phyloP scores from a whole-genome alignment of 2,888 invertebrate species.

The Mimumesa dahlbomi region DNA sequence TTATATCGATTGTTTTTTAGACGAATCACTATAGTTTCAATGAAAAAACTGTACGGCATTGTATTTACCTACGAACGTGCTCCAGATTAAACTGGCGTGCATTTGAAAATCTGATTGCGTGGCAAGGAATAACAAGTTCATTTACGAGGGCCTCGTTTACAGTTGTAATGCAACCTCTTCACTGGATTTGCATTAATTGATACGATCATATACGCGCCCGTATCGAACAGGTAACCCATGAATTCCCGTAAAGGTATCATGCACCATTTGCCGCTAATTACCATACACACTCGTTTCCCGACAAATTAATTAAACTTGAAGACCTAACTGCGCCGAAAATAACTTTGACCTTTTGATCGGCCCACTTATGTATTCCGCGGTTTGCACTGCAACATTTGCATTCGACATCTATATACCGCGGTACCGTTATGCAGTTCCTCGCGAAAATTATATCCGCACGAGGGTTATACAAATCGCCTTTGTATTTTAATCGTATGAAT shows the following conservation, averaged over 20 bases:
- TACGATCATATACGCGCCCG: slow-evolving; percentile 1
- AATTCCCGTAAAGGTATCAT: slow-evolving; percentile 7
- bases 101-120: slow-evolving; percentile 29
- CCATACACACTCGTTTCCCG: background rate
- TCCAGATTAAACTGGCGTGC: slow-evolving; percentile 31
- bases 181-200: slow-evolving; percentile 35
- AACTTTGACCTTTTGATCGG: slow-evolving; percentile 40
- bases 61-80: too few species aligned
- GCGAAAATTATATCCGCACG: background rate
- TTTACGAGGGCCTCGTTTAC: slow-evolving; percentile 50
- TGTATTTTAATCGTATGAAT: background rate
- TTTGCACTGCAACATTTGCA: slow-evolving; percentile 16
- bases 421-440: slow-evolving; percentile 14
- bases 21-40: too few species aligned
- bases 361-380: slow-evolving; percentile 19
- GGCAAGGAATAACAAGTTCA: slow-evolving; percentile 49
- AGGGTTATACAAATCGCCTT: background rate
- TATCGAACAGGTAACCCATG: background rate
- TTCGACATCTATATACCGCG: slow-evolving; percentile 14
- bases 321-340: slow-evolving; percentile 30
- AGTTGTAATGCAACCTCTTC: slow-evolving; percentile 23
- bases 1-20: too few species aligned
- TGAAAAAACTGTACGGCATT: too few species aligned
- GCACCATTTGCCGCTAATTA: slow-evolving; percentile 43
- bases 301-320: slow-evolving; percentile 38